Conservation (phyloP, 2,888 invertebrate genomes). For the Bhutanitis thaidina region DNA sequence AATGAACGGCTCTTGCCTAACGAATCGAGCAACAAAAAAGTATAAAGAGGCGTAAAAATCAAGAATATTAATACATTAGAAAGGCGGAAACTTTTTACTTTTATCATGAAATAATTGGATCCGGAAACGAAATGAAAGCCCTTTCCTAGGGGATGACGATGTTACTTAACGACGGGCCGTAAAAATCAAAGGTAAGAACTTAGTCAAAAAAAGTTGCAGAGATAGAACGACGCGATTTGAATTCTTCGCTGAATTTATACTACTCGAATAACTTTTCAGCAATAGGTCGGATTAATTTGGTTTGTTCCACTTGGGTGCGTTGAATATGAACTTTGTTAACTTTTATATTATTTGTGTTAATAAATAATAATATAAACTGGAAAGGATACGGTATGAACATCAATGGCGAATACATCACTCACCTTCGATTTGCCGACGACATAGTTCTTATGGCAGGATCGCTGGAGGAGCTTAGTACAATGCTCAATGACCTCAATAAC, state of each 20-base stretch:
- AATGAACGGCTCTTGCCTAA: neutral
- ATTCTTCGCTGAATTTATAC: conserved; percentile 17
- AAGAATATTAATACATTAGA: conserved; percentile 7
- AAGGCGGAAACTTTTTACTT: conserved; percentile 12
- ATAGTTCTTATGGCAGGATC: too few relatives aligned
- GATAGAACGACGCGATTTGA: conserved; percentile 15
- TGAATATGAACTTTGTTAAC: conserved; percentile 5
- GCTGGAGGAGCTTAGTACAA: too few relatives aligned
- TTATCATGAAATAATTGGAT: conserved; percentile 17
- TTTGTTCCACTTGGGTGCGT: conserved; percentile 1
- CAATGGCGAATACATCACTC: too few relatives aligned
- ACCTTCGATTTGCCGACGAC: too few relatives aligned
- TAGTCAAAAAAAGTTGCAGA: conserved; percentile 10
- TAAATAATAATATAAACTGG: too few relatives aligned
- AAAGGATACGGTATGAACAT: too few relatives aligned
- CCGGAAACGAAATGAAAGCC: neutral
- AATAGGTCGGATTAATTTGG: conserved; percentile 12
- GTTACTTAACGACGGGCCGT: neutral
- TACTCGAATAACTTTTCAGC: conserved; percentile 13
- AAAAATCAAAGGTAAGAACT: conserved; percentile 18
- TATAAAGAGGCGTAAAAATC: neutral
- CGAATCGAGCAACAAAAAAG: neutral
- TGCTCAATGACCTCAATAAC: too few relatives aligned
- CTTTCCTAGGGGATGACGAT: neutral
- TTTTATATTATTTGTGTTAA: too few relatives aligned